Percentiles rank a stretch among this genome's conserved stretches.
These are phyloP conservation scores for Notodonta dromedarius DNA, from an alignment of 2,888 invertebrate genomes.

Conservation along the genomic window DNA sequence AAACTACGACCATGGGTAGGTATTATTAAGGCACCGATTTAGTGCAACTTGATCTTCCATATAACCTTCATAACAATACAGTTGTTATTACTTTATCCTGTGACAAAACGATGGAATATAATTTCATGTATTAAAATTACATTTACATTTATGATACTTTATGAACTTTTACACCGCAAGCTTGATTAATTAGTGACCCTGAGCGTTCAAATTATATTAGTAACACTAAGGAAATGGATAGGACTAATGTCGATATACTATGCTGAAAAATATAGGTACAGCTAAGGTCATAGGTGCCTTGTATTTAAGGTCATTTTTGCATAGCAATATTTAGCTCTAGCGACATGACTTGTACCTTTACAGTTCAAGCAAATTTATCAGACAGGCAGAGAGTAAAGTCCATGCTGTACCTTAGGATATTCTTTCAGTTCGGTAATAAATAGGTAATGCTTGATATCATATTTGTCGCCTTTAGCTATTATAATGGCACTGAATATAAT, in stretches of 20 bases:
- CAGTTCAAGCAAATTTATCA: too few relatives aligned
- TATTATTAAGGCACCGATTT: not conserved
- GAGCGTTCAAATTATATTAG: conserved; percentile 13
- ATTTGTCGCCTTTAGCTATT: too few relatives aligned
- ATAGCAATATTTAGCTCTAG: too few relatives aligned
- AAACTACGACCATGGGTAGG: not conserved
- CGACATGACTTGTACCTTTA: too few relatives aligned
- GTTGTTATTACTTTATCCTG: not conserved
- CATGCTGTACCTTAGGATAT: too few relatives aligned
- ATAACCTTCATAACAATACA: not conserved
- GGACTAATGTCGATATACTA: not conserved
- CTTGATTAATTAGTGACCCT: conserved; percentile 31
- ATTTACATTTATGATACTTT: not conserved
- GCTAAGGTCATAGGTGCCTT: too few relatives aligned
- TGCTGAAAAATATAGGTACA: not conserved
- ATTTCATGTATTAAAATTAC: not conserved
- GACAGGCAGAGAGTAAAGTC: too few relatives aligned
- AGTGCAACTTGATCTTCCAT: not conserved
- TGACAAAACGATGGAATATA: not conserved
- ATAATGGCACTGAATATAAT: too few relatives aligned
- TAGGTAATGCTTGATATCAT: not conserved
- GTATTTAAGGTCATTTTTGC: too few relatives aligned
- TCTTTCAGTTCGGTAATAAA: not conserved
- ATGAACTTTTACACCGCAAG: conserved; percentile 19
- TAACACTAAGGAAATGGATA: not conserved